These are phyloP conservation scores for Leucania comma DNA, from an alignment of 2,888 invertebrate species.

Conservation along the genomic window DNA sequence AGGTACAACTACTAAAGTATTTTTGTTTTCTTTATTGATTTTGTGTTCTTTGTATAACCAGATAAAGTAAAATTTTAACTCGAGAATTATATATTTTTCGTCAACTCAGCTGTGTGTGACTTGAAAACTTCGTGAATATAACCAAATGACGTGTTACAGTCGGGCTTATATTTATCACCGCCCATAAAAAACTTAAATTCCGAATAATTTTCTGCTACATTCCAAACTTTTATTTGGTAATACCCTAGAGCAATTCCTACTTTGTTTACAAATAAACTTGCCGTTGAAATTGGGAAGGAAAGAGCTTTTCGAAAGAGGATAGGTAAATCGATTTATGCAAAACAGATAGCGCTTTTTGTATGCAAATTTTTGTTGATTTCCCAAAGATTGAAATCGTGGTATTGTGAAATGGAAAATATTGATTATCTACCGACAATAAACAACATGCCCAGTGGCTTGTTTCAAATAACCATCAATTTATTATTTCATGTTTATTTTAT, in stretches of 20 bases:
- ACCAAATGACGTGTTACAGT: constrained; percentile 62
- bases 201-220: constrained; percentile 81
- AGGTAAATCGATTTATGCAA: constrained; percentile 90
- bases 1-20: constrained; percentile 5
- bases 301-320: constrained; percentile 88
- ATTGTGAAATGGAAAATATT: constrained; percentile 86
- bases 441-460: constrained; percentile 68
- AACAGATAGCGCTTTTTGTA: constrained; percentile 90
- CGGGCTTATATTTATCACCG: constrained; percentile 70
- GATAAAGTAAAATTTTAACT: constrained; percentile 33
- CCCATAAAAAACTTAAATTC: constrained; percentile 74
- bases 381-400: constrained; percentile 88
- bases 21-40: no score
- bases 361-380: constrained; percentile 90
- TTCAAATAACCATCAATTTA: constrained; percentile 65
- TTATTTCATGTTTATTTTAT: constrained; percentile 58
- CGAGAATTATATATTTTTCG: constrained; percentile 30
- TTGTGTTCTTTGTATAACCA: no score
- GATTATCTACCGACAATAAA: constrained; percentile 79
- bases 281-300: constrained; percentile 88
- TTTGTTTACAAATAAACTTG: constrained; percentile 90
- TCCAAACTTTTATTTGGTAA: constrained; percentile 88
- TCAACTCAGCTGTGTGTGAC: constrained; percentile 24
- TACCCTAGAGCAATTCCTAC: constrained; percentile 88
- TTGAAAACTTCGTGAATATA: constrained; percentile 62